A percentile compares a stretch with the other conserved stretches of the same genome.
phyloP scores from a whole-genome alignment of 64 coral and sea anemone genomes.

The Astreopora myriophthalma region DNA sequence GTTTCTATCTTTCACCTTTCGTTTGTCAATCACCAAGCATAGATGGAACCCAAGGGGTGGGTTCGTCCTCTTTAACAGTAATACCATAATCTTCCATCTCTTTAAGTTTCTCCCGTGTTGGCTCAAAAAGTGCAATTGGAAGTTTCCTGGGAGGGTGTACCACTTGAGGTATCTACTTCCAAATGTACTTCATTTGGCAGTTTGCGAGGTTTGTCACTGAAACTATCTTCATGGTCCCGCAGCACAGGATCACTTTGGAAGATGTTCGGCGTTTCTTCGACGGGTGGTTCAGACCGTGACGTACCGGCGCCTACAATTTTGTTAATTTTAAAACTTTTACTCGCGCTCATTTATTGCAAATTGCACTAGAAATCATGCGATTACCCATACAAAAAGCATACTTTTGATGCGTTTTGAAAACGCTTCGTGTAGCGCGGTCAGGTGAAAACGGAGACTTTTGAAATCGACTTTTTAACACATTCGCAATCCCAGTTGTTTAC shows the following conservation, averaged over 20 bases:
- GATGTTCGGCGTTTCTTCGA: neutral
- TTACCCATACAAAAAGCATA: too few relatives aligned
- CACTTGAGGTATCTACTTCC: neutral
- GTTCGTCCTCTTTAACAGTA: conserved; percentile 61
- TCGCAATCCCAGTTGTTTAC: too few relatives aligned
- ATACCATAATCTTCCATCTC: conserved; percentile 47
- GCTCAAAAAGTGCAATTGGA: conserved; percentile 21
- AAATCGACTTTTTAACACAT: too few relatives aligned
- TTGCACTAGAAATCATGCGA: too few relatives aligned
- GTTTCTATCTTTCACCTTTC: conserved; percentile 17
- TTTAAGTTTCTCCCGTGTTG: conserved; percentile 34
- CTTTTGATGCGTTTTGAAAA: too few relatives aligned
- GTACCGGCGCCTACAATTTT: too few relatives aligned
- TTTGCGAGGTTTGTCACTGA: neutral
- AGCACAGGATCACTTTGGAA: neutral
- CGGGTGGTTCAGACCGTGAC: neutral
- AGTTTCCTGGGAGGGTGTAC: conserved; percentile 36
- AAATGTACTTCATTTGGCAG: neutral
- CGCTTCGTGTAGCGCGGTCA: too few relatives aligned
- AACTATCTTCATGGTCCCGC: neutral
- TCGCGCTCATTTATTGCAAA: too few relatives aligned
- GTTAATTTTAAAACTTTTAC: too few relatives aligned
- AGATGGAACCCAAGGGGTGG: conserved; percentile 37
- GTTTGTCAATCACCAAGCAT: conserved; percentile 51
- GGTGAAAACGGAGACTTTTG: too few relatives aligned